Conservation (phyloP, 2,888 invertebrate genomes). For the Gymnosoma rotundatum region DNA sequence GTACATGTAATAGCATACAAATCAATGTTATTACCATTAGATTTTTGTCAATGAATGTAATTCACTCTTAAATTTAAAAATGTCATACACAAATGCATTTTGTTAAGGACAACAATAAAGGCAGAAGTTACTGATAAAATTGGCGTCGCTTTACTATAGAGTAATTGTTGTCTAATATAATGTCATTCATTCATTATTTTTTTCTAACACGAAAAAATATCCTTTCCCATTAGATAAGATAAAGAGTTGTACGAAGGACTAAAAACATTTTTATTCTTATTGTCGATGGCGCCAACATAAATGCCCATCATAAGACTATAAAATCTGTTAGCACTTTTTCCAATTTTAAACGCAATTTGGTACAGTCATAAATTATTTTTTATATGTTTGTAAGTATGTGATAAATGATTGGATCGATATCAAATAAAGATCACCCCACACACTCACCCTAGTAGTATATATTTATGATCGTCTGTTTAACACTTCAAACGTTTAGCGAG, state of each 20-base stretch:
- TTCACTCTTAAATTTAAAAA: not conserved
- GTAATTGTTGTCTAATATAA: constrained; percentile 61
- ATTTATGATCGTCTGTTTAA: constrained; percentile 27
- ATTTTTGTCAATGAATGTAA: constrained; percentile 54
- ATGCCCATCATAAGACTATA: constrained; percentile 38
- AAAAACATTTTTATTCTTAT: not conserved
- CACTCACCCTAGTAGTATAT: not conserved
- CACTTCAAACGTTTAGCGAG: constrained; percentile 46
- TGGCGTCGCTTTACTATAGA: constrained; percentile 58
- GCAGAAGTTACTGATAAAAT: constrained; percentile 43
- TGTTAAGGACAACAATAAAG: not conserved
- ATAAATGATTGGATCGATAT: constrained; percentile 34
- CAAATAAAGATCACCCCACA: constrained; percentile 54
- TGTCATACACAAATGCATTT: constrained; percentile 31
- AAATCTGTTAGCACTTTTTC: constrained; percentile 47
- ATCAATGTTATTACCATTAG: constrained; percentile 52
- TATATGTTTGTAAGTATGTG: constrained; percentile 14
- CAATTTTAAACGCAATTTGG: not conserved
- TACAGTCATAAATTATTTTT: not conserved
- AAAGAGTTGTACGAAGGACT: not conserved
- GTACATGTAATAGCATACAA: constrained; percentile 37
- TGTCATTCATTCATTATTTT: constrained; percentile 55
- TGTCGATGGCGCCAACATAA: constrained; percentile 56
- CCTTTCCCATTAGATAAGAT: constrained; percentile 56
- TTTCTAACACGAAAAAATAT: constrained; percentile 29